These are phyloP conservation scores for Phyllostomus hastatus DNA, from an alignment of 2,113 vertebrate species.

Conservation along the genomic window DNA sequence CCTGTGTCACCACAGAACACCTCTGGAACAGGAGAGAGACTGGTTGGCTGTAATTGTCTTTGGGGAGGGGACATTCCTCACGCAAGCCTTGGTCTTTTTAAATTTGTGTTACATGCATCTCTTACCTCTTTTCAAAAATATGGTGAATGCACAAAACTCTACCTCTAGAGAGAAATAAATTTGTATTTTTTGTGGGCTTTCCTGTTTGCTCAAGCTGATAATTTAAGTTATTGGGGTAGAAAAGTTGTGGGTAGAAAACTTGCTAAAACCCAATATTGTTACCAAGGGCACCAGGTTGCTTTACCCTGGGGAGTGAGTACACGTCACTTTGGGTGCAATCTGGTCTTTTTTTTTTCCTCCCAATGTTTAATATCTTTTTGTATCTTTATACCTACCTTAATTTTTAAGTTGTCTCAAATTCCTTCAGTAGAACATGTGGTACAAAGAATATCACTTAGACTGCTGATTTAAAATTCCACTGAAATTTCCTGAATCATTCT, in stretches of 20 bases:
- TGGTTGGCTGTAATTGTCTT: background rate
- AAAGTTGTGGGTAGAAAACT: background rate
- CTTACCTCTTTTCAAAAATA: background rate
- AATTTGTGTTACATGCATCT: background rate
- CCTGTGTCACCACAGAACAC: background rate
- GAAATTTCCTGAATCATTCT: background rate
- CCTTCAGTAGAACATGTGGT: background rate
- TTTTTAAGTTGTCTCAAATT: background rate
- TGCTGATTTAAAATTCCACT: background rate
- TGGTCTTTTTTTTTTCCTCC: background rate
- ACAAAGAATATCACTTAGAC: background rate
- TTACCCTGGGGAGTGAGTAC: background rate
- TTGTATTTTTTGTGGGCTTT: background rate
- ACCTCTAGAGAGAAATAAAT: background rate
- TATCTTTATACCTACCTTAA: background rate
- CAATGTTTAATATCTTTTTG: background rate
- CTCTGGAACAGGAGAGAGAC: background rate
- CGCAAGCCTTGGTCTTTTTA: background rate
- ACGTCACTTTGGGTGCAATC: background rate
- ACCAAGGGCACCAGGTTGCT: background rate
- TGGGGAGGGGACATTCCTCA: background rate
- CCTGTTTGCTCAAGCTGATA: background rate
- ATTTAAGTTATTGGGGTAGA: too few relatives aligned
- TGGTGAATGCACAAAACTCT: background rate
- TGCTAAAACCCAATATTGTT: background rate